Conservation (phyloP, 2,888 invertebrate species). For the Osedax frankpressi region DNA sequence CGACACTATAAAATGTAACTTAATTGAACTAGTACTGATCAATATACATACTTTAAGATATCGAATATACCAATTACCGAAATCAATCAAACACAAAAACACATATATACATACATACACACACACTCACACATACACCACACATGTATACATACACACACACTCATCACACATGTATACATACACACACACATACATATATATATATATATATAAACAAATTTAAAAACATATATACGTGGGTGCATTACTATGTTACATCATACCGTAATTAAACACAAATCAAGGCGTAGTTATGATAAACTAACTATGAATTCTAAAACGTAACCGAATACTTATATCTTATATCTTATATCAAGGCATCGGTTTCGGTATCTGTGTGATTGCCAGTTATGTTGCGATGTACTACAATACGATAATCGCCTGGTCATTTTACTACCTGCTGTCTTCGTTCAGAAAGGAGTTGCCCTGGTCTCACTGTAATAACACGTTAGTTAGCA, state of each 20-base stretch:
- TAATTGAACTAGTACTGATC: too few species aligned
- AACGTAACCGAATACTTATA: too few species aligned
- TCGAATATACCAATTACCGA: too few species aligned
- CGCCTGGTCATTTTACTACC: slow-evolving; percentile 63
- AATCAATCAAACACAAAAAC: not conserved
- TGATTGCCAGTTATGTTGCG: slow-evolving; percentile 57
- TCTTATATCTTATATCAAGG: too few species aligned
- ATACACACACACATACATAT: not conserved
- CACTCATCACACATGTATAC: too few species aligned
- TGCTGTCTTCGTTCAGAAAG: slow-evolving; percentile 40
- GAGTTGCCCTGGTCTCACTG: slow-evolving; percentile 45
- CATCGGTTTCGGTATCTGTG: slow-evolving; percentile 85
- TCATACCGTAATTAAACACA: too few species aligned
- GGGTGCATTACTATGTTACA: not conserved
- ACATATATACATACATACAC: not conserved
- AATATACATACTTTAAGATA: too few species aligned
- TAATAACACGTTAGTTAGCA: slow-evolving; percentile 30
- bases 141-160: too few species aligned
- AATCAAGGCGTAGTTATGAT: too few species aligned
- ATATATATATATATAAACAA: not conserved
- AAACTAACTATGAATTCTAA: too few species aligned
- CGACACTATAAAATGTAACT: too few species aligned
- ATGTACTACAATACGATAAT: slow-evolving; percentile 97
- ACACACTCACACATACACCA: not conserved
- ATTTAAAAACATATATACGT: not conserved